Percentiles rank a stretch among this genome's conserved stretches.
Conservation (phyloP, 2,797 vertebrate species). For the Pipistrellus nathusii region DNA sequence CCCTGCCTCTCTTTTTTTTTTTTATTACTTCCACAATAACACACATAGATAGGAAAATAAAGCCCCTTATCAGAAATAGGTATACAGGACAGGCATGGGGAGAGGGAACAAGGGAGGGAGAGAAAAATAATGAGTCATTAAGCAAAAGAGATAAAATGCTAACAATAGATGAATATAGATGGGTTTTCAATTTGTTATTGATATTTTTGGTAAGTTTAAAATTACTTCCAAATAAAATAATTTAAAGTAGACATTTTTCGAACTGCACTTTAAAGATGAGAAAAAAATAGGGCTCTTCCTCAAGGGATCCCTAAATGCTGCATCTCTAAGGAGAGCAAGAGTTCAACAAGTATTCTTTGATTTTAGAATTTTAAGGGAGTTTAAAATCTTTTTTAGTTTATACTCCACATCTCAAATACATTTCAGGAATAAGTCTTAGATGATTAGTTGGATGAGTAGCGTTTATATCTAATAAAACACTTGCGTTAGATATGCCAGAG, state of each 20-base stretch:
- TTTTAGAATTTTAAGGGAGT: conserved; percentile 37
- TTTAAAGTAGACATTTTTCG: neutral
- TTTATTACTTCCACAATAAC: neutral
- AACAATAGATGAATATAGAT: neutral
- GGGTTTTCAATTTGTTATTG: neutral
- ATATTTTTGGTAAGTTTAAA: neutral
- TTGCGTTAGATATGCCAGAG: conserved; percentile 35
- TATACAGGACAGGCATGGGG: neutral
- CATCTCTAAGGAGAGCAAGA: neutral
- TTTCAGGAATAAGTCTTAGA: conserved; percentile 60
- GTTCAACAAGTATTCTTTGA: neutral
- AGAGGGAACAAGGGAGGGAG: neutral
- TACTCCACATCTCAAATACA: neutral
- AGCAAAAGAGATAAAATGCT: neutral
- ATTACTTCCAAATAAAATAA: neutral
- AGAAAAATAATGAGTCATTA: neutral
- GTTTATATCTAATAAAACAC: conserved; percentile 49
- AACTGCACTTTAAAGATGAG: neutral
- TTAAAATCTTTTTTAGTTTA: conserved; percentile 9
- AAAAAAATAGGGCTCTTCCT: neutral
- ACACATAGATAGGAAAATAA: neutral
- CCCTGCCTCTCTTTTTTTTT: neutral
- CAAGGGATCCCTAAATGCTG: neutral
- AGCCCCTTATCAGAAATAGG: neutral
- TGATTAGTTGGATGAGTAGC: conserved; percentile 43